Evolutionary conservation across 2,113 vertebrate species (phyloP).

Genomic region (Onychostruthus taczanowskii): DNA sequence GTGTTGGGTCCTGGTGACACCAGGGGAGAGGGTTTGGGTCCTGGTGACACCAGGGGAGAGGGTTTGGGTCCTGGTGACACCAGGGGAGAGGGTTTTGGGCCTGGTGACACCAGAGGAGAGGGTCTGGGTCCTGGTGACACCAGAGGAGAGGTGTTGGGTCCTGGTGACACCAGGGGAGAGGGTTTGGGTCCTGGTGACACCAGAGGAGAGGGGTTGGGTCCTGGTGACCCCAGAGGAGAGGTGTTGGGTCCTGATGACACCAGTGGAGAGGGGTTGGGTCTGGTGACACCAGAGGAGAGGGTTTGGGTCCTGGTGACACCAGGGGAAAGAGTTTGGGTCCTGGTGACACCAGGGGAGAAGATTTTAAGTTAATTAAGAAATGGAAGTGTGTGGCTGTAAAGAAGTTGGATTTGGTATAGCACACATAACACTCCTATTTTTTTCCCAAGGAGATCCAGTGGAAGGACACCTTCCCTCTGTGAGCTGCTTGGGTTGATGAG

Average conservation of each 20-base stretch:
- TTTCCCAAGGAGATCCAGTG: not conserved
- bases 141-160: not conserved
- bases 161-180: not conserved
- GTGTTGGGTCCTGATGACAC: too few relatives aligned
- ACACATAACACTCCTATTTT: not conserved
- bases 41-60: too few relatives aligned
- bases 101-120: too few relatives aligned
- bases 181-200: not conserved
- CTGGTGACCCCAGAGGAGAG: accelerated
- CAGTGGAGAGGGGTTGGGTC: too few relatives aligned
- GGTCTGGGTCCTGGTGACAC: not conserved
- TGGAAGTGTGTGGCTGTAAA: not conserved
- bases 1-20: not conserved
- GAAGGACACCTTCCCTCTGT: not conserved
- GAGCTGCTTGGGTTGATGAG: conserved; percentile 43
- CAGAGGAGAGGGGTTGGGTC: not conserved
- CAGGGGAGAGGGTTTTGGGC: too few relatives aligned
- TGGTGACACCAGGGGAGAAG: not conserved
- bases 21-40: too few relatives aligned
- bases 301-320: not conserved
- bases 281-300: not conserved
- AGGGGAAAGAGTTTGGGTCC: not conserved
- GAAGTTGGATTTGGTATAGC: not conserved
- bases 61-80: too few relatives aligned
- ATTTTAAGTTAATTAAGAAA: not conserved